Conservation (phyloP, 2,888 invertebrate genomes). For the Dasysyrphus tricinctus region DNA sequence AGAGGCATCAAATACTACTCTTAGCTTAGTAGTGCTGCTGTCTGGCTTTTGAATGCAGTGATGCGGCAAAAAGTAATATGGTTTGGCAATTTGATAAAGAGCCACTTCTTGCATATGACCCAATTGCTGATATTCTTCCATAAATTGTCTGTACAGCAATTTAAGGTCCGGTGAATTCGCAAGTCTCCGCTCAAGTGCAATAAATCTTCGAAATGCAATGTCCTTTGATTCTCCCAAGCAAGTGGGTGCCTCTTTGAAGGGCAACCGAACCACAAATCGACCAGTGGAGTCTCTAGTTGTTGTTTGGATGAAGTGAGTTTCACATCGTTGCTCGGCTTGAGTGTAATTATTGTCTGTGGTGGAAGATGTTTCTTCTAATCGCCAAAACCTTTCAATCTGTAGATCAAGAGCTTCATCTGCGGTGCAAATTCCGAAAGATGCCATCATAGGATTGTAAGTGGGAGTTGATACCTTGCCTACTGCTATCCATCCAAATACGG, state of each 20-base stretch:
- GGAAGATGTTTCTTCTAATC: too few relatives aligned
- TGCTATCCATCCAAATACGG: too few relatives aligned
- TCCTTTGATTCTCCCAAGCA: neutral
- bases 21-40: neutral
- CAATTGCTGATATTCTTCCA: constrained; percentile 11
- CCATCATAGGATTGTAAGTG: too few relatives aligned
- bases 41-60: neutral
- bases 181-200: neutral
- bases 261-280: neutral
- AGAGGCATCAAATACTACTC: too few relatives aligned
- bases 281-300: neutral
- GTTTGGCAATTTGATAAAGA: neutral
- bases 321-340: neutral
- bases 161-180: neutral
- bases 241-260: neutral
- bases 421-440: too few relatives aligned
- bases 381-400: too few relatives aligned
- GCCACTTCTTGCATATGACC: constrained; percentile 8
- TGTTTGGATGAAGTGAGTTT: neutral
- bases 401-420: too few relatives aligned
- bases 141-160: neutral
- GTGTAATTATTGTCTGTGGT: neutral
- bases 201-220: constrained; percentile 2
- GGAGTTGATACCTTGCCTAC: too few relatives aligned
- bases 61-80: constrained; percentile 21